Percentiles rank a stretch among this genome's conserved stretches.
Evolutionary conservation across 1,140 invertebrate species (phyloP).

Genomic region (Oreohelix idahoensis): DNA sequence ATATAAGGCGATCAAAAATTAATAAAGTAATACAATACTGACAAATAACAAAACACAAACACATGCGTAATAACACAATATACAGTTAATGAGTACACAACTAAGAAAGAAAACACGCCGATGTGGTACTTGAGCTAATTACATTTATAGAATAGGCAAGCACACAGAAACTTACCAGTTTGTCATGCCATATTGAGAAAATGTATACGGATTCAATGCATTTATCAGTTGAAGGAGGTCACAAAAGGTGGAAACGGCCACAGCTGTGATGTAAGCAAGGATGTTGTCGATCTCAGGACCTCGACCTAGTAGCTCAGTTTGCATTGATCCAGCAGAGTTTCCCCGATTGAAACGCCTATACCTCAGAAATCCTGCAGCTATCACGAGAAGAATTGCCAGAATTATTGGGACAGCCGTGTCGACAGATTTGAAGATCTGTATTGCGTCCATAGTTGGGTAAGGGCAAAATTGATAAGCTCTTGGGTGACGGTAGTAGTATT

Average conservation of each 20-base stretch:
- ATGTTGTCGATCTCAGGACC: constrained; percentile 1
- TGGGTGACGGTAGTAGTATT: background rate
- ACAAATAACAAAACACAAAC: too few species aligned
- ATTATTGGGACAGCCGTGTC: background rate
- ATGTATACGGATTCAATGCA: too few species aligned
- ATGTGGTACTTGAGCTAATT: too few species aligned
- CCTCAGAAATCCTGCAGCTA: background rate
- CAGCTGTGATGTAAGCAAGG: background rate
- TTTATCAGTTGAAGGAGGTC: background rate
- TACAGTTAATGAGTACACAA: too few species aligned
- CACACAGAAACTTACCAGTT: too few species aligned
- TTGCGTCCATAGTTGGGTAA: too few species aligned
- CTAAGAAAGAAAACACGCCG: too few species aligned
- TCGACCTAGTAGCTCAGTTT: background rate
- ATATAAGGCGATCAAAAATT: too few species aligned
- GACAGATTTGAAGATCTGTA: background rate
- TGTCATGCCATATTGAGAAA: too few species aligned
- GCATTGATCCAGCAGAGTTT: background rate
- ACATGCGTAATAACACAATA: too few species aligned
- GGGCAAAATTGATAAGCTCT: background rate
- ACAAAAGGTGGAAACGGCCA: constrained; percentile 8
- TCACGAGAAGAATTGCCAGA: background rate
- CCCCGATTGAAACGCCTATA: background rate
- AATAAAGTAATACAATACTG: too few species aligned
- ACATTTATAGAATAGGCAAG: too few species aligned